Evolutionary conservation across 2,113 vertebrate genomes (phyloP), one percentile per base, ranked within the genome.

Genomic region (Blennius ocellaris): DNA sequence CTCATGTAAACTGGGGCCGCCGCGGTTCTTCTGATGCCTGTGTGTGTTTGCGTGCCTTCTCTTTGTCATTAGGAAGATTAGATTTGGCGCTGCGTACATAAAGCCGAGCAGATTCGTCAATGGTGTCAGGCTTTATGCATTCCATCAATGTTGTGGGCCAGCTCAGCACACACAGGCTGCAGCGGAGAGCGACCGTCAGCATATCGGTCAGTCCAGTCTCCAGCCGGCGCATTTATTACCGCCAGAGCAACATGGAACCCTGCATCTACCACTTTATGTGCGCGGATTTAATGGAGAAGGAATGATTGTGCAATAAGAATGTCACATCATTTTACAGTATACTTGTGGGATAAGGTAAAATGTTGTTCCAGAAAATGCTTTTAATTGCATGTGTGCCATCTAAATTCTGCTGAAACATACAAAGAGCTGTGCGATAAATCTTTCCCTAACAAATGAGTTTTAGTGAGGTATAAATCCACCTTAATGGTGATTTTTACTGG

Each of bases 91-190:
- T 3, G 59, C 72, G 78, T 67, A 58, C 21, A 30, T 87, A 86
- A 85, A 90, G 59, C 10, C 36, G 36, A 55, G 58, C 67, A 30
- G 21, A 67, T 75, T 81, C 66, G 14, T 58, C 75, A 63, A 41
- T 79, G 81, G 73, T 63, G 70, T 52, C 62, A 10, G 85, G 83
- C 52, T 88, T 89, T 83, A 86, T 89, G 80, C 82, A 87, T 88
- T 88, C 88, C 83, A 85, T 85, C 85, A 85, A 80, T 85, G 82
- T 81, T 67, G 75, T 80, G 21, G 79, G 58, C 88, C 81, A 84
- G 85, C 61, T 84, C 88, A 76, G 90, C 88, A 88, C 64, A 80
- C 43, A 6, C 49, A 40, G 44, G 49, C 67, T 38, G 63, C 64
- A 82, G 51, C 77, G 75, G 56, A 82, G 71, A 80, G 82, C 81